A percentile compares a stretch with the other conserved stretches of the same genome.
Evolutionary conservation across 2,113 vertebrate genomes (phyloP).

Genomic region (Carassius carassius): DNA sequence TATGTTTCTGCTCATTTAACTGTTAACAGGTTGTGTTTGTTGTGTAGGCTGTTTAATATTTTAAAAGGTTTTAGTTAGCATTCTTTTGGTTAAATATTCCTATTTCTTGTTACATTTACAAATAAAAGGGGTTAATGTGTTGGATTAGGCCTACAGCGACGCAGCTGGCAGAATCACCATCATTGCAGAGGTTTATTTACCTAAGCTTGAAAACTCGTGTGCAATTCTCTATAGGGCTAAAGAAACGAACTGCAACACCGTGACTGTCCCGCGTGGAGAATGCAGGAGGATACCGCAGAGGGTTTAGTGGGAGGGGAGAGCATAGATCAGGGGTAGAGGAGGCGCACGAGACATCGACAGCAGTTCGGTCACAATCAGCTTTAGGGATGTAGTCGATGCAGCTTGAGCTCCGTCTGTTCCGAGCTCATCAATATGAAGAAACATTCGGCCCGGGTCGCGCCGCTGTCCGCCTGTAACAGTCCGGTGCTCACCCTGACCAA

Average conservation of each 20-base stretch:
- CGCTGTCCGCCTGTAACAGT: conserved; percentile 95
- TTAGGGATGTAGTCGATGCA: conserved; percentile 88
- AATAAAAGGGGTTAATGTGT: not conserved
- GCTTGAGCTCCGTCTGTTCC: conserved; percentile 76
- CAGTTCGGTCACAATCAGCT: conserved; percentile 64
- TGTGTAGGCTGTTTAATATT: not conserved
- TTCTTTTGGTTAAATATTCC: not conserved
- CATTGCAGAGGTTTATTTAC: not conserved
- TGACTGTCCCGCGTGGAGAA: conserved; percentile 35
- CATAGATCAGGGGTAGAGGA: not conserved
- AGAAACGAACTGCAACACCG: not conserved
- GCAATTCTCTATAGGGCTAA: not conserved
- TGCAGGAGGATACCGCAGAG: conserved; percentile 38
- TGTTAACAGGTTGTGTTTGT: not conserved
- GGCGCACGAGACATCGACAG: conserved; percentile 9
- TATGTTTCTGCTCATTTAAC: not conserved
- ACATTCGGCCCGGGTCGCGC: conserved; percentile 93
- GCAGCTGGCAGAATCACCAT: not conserved
- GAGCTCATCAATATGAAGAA: conserved; percentile 91
- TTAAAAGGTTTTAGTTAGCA: not conserved
- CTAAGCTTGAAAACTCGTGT: not conserved
- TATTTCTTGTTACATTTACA: not conserved
- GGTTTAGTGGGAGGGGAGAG: conserved; percentile 25
- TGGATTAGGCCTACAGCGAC: not conserved
- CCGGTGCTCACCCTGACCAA: conserved; percentile 96